Base-by-base conservation (phyloP, 2,888 invertebrate genomes). In the Apeira syringaria region DNA sequence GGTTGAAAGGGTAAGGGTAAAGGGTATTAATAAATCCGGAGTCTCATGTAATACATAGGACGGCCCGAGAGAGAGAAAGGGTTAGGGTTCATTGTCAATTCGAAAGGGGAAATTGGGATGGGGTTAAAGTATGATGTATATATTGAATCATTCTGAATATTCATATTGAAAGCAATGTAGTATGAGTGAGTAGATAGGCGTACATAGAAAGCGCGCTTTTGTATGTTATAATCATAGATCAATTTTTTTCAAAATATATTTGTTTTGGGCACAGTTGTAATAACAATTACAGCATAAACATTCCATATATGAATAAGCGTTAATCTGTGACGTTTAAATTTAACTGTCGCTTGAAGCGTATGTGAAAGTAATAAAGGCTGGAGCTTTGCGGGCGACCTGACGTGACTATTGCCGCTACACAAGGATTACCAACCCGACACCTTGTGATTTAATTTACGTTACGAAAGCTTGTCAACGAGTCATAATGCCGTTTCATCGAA, bases 1-100 rank as follows among this genome's bases (percentile, higher is more conserved):
- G 77, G 80, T 60, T 61, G 77, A 84, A 88, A 86, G 88, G 88
- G 84, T 86, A 86, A 77, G 58, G 69, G 59, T 74, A 77, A n/a
- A n/a, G n/a, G n/a, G n/a, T 83, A 76, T 82, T 80, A 78, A 79
- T 79, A 79, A 80, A 84, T 79, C 78, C 65, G 64, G 56, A 56
- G 63, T 54, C 34, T 67, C 64, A 64, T 61, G 56, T 46, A 40
- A 5, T 69, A 70, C 61, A 76, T 74, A 74, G 75, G 70, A 73
- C 72, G 71, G 68, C 55, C 72, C 64, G 58, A 42, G 59, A 62
- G 56, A 73, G 72, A 69, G 71, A 82, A 84, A 82, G 82, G 81
- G 81, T 82, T 82, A 53, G 74, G 65, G 55, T 68, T 71, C 64
- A 72, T 72, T 65, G 69, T 67, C 58, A 53, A 59, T 60, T 58